These are phyloP conservation scores for Drosophila quadrilineata DNA, from an alignment of 1,140 invertebrate genomes.

Conservation along the genomic window DNA sequence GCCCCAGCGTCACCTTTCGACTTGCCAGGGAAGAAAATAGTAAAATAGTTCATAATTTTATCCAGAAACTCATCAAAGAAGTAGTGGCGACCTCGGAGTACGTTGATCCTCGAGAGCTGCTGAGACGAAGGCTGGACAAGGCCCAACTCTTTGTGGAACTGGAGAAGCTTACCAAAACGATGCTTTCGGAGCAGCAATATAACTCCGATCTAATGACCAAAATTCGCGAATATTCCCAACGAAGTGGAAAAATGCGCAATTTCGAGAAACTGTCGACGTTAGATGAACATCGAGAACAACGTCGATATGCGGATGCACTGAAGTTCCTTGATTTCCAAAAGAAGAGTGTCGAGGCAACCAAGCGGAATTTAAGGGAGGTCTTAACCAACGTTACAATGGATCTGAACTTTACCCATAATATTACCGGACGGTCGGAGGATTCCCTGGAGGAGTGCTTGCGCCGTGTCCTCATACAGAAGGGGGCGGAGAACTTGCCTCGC, in stretches of 20 bases:
- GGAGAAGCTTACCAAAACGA: no score
- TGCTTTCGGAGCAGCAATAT: no score
- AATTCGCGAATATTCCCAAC: constrained; percentile 26
- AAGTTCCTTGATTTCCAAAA: constrained; percentile 6
- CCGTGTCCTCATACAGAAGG: constrained; percentile 3
- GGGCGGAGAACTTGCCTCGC: constrained; percentile 2
- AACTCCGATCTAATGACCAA: constrained; percentile 10
- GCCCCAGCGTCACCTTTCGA: no score
- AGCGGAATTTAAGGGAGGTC: background rate
- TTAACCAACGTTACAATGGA: constrained; percentile 13
- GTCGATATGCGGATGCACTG: background rate
- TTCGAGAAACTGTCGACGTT: background rate
- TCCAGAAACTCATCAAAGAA: no score
- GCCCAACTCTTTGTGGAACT: no score
- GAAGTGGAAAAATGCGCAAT: background rate
- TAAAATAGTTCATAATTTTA: no score
- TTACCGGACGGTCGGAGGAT: background rate
- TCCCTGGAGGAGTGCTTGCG: constrained; percentile 6
- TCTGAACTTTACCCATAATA: background rate
- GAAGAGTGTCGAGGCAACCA: background rate
- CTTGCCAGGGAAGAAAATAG: no score
- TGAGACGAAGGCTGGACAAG: no score
- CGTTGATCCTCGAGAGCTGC: no score
- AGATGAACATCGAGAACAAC: background rate
- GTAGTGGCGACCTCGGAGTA: no score